Evolutionary conservation across 2,113 vertebrate genomes (phyloP).

Genomic region (Laticauda laticaudata): DNA sequence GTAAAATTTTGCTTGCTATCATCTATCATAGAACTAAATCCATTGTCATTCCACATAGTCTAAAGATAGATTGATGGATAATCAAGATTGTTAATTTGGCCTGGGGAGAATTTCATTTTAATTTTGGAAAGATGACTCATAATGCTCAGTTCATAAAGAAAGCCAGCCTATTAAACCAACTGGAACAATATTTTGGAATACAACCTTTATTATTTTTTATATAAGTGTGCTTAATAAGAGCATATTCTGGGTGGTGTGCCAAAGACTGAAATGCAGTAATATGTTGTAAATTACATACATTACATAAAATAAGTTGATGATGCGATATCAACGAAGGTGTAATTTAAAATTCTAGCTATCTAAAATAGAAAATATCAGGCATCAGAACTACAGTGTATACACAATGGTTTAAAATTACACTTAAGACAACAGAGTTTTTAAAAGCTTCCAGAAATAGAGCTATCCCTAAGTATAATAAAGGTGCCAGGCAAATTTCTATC

Average conservation of each 20-base stretch:
- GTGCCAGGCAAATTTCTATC: not conserved
- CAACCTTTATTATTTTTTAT: not conserved
- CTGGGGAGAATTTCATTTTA: not conserved
- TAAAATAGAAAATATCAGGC: not conserved
- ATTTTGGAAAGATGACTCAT: not conserved
- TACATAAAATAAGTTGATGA: not conserved
- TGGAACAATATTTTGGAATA: not conserved
- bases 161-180: not conserved
- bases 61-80: not conserved
- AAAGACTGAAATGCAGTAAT: not conserved
- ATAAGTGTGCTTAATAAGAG: not conserved
- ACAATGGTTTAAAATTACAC: not conserved
- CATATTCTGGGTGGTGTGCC: not conserved
- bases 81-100: not conserved
- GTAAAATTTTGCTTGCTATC: not conserved
- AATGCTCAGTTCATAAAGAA: not conserved
- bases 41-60: not conserved
- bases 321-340: not conserved
- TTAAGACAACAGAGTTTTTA: not conserved
- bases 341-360: not conserved
- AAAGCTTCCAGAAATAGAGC: not conserved
- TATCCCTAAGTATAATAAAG: too few relatives aligned
- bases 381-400: not conserved
- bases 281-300: not conserved
- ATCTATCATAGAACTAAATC: not conserved